Percentiles rank a stretch among this genome's conserved stretches.
These are phyloP conservation scores for Melanogrammus aeglefinus DNA, from an alignment of 2,797 vertebrate genomes.

Conservation along the genomic window DNA sequence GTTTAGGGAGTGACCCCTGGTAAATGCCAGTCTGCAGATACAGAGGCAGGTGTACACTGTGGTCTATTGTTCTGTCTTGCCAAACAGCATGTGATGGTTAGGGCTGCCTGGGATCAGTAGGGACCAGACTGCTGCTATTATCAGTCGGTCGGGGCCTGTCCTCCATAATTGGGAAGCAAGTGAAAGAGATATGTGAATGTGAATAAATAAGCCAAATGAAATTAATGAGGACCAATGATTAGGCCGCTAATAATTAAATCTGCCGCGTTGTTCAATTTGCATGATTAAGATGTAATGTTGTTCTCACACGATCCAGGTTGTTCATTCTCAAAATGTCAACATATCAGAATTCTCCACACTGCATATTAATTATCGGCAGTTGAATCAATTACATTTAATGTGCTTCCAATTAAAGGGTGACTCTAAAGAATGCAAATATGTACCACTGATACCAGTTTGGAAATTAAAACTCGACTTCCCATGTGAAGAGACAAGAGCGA, in stretches of 20 bases:
- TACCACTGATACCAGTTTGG: constrained; percentile 30
- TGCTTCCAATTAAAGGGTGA: constrained; percentile 74
- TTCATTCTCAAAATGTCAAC: constrained; percentile 80
- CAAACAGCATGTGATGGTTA: constrained; percentile 33
- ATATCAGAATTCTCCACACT: constrained; percentile 76
- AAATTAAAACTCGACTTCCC: not conserved
- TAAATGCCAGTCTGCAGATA: not conserved
- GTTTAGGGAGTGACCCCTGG: not conserved
- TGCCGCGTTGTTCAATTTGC: constrained; percentile 74
- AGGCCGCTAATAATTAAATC: constrained; percentile 74
- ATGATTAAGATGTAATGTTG: constrained; percentile 76
- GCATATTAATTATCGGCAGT: constrained; percentile 76
- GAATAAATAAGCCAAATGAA: constrained; percentile 75
- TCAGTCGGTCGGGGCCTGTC: constrained; percentile 61
- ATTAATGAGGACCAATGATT: constrained; percentile 74
- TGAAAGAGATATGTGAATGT: constrained; percentile 68
- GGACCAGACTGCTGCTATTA: constrained; percentile 62
- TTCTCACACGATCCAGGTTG: constrained; percentile 68
- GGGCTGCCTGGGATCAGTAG: constrained; percentile 52
- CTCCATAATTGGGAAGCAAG: constrained; percentile 69
- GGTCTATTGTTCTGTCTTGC: not conserved
- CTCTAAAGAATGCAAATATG: constrained; percentile 73
- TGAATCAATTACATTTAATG: constrained; percentile 78
- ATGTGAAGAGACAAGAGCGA: not conserved
- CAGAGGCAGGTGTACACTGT: not conserved